Base-by-base conservation (phyloP, 2,113 vertebrate genomes). In the Spilogale gracilis region DNA sequence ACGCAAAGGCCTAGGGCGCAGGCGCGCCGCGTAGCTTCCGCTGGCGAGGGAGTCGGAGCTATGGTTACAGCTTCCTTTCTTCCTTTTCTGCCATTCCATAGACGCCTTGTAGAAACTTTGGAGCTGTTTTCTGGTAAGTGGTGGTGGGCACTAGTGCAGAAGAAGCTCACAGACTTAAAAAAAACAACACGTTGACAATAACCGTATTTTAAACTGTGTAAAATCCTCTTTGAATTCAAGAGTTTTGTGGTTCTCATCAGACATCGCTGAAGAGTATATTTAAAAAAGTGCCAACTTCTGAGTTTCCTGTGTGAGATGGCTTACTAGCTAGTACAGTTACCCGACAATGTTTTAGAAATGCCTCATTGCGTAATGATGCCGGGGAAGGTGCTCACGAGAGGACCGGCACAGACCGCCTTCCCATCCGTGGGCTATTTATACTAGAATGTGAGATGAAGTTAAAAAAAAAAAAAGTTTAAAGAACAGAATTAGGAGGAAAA, bases 1-100 rank as follows among this genome's bases (percentile, higher is more conserved):
- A 7, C 12, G 48, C 3, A 0, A 43, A 78, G n/a, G 58, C 58
- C 92, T 5, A 25, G 32, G 32, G 74, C 1, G 3, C 52, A 11
- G 63, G 61, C 0, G 32, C 65, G 2, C 12, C 0, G 23, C 14
- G 21, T 5, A 2, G 1, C 5, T 61, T 0, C 0, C 17, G 45
- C 1, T 1, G n/a, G 45, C 9, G 10, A 3, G 6, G 0, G 9
- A 63, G 20, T n/a, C 2, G 8, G 27, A 38, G 50, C 32, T 58
- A 0, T 9, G 27, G 32, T 52, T 58, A 12, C 17, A 54, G 9
- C n/a, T 8, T 58, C 10, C 43, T 71, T 25, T 67, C 14, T 38
- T 65, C 20, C 12, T 8, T 0, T 71, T 73, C 63, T 74, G 3
- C 86, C 23, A 23, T 63, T 20, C 58, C n/a, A 14, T 2, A 5